A percentile compares a stretch with the other conserved stretches of the same genome.
These are phyloP conservation scores for Cebus imitator DNA, from an alignment of 2,113 vertebrate genomes.

Conservation along the genomic window DNA sequence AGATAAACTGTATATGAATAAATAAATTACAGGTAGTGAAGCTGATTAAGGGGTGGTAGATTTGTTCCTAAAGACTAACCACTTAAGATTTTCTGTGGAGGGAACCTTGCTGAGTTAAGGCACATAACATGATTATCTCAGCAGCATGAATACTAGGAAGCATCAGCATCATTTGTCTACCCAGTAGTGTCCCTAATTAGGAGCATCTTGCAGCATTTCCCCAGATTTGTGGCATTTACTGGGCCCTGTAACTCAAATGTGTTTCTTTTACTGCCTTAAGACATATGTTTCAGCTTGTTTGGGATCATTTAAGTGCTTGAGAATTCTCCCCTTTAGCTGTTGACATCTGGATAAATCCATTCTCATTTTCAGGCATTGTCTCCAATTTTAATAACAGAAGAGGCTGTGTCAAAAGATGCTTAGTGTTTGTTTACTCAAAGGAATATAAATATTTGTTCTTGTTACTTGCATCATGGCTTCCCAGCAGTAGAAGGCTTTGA, in stretches of 20 bases:
- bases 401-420: slow-evolving; percentile 48
- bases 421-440: slow-evolving; percentile 58
- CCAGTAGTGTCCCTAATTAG: slow-evolving; percentile 55
- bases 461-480: slow-evolving; percentile 51
- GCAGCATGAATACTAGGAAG: slow-evolving; percentile 31
- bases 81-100: slow-evolving; percentile 30
- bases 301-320: slow-evolving; percentile 53
- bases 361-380: slow-evolving; percentile 67
- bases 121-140: background rate
- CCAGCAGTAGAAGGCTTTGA: slow-evolving; percentile 34
- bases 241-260: slow-evolving; percentile 53
- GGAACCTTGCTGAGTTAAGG: slow-evolving; percentile 31
- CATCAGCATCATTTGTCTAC: slow-evolving; percentile 33
- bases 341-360: slow-evolving; percentile 72
- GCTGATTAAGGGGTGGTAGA: background rate
- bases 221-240: slow-evolving; percentile 43
- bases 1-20: slow-evolving; percentile 15
- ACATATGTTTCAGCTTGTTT: slow-evolving; percentile 55
- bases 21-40: background rate
- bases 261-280: slow-evolving; percentile 59
- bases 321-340: slow-evolving; percentile 53
- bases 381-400: slow-evolving; percentile 61
- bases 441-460: slow-evolving; percentile 61
- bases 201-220: slow-evolving; percentile 49
- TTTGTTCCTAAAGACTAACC: slow-evolving; percentile 26